Percentiles rank a stretch among this genome's conserved stretches.
Evolutionary conservation across 92 coral and sea anemone genomes (phyloP).

Genomic region (Muricea muricata): DNA sequence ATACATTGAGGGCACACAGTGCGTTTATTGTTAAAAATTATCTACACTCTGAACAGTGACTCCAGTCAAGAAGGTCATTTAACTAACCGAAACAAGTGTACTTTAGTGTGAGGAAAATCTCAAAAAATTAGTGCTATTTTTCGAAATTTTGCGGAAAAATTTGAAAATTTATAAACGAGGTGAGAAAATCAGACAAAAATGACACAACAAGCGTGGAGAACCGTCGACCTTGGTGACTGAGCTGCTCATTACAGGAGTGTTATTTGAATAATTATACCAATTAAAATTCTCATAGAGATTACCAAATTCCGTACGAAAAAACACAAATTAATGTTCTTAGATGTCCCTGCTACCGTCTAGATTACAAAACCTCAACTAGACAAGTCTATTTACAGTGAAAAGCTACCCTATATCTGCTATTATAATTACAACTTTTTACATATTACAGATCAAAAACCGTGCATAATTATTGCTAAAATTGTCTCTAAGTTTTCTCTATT

Average conservation of each 20-base stretch:
- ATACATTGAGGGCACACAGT: conserved; percentile 19
- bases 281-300: conserved; percentile 39
- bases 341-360: not conserved
- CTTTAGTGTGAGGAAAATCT: no score
- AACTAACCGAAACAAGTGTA: no score
- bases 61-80: no score
- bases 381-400: not conserved
- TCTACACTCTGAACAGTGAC: not conserved
- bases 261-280: conserved; percentile 19
- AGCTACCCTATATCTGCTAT: not conserved
- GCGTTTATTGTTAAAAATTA: conserved; percentile 23
- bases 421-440: conserved; percentile 8
- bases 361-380: not conserved
- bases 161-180: no score
- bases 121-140: no score
- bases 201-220: not conserved
- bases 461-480: not conserved
- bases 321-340: conserved; percentile 26
- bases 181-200: not conserved
- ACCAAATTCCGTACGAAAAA: conserved; percentile 30
- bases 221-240: not conserved
- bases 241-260: not conserved
- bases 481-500: not conserved
- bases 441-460: not conserved
- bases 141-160: no score